A percentile compares a stretch with the other conserved stretches of the same genome.
phyloP scores from a whole-genome alignment of 64 coral and sea anemone genomes.

The Montipora sp. region DNA sequence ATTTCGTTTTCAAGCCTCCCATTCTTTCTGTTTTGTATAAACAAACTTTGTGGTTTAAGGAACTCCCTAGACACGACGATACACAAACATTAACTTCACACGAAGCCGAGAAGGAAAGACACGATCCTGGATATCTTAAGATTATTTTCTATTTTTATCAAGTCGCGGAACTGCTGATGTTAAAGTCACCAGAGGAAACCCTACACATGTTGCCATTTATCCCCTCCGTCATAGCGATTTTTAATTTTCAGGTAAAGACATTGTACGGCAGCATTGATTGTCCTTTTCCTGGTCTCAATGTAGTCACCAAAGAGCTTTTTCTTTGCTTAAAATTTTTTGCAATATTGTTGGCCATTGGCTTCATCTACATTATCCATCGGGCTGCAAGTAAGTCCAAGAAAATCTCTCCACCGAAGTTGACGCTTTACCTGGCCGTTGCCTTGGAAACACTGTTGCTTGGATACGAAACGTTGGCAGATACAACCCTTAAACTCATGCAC shows the following conservation, averaged over 20 bases:
- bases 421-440: conserved; percentile 72
- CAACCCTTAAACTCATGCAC: conserved; percentile 59
- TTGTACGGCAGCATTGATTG: conserved; percentile 56
- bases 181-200: conserved; percentile 8
- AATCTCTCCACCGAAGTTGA: conserved; percentile 8
- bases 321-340: conserved; percentile 60
- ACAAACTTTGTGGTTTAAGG: conserved; percentile 59
- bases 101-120: not conserved
- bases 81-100: not conserved
- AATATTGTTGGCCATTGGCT: conserved; percentile 19
- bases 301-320: conserved; percentile 80
- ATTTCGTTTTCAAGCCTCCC: conserved; percentile 68
- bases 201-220: conserved; percentile 57
- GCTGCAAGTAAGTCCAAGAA: not conserved
- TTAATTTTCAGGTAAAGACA: conserved; percentile 76
- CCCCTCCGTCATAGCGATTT: conserved; percentile 69
- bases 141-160: conserved; percentile 91
- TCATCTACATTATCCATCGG: conserved; percentile 53
- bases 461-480: conserved; percentile 75
- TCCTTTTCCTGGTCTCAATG: conserved; percentile 77
- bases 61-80: not conserved
- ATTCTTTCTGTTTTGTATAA: conserved; percentile 22
- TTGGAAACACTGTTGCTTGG: conserved; percentile 94
- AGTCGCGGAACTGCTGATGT: conserved; percentile 59
- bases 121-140: conserved; percentile 71